A percentile compares a stretch with the other conserved stretches of the same genome.
phyloP scores from a whole-genome alignment of 1,140 invertebrate genomes.

The Stenopsyche tienmushanensis region DNA sequence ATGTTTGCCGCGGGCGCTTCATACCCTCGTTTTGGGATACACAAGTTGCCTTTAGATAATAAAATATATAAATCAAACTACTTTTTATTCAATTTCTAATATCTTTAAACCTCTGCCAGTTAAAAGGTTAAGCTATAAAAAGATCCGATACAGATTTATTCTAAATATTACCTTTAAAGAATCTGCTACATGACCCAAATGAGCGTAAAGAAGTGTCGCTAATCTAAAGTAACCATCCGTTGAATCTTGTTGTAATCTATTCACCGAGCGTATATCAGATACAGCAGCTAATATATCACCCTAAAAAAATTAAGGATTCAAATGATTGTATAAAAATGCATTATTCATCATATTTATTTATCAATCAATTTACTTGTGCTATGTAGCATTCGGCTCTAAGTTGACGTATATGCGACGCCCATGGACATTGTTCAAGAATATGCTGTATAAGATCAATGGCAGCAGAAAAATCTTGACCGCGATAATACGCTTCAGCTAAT shows the following conservation, averaged over 20 bases:
- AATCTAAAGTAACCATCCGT: conserved; percentile 86
- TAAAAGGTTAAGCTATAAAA: too few relatives aligned
- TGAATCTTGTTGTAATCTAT: conserved; percentile 88
- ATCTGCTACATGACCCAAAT: conserved; percentile 88
- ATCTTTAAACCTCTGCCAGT: too few relatives aligned
- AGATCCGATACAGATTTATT: too few relatives aligned
- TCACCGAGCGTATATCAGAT: conserved; percentile 85
- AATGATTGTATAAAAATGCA: background rate
- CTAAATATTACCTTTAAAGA: conserved; percentile 84
- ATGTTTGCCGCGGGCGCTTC: too few relatives aligned
- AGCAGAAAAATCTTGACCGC: conserved; percentile 65
- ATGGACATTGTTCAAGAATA: conserved; percentile 87
- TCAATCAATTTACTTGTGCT: conserved; percentile 54
- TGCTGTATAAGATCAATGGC: conserved; percentile 71
- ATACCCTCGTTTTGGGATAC: too few relatives aligned
- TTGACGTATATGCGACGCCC: conserved; percentile 82
- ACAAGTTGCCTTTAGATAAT: too few relatives aligned
- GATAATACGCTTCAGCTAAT: conserved; percentile 66
- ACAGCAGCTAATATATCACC: conserved; percentile 88
- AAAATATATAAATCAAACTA: too few relatives aligned
- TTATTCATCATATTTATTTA: background rate
- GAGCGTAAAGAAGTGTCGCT: conserved; percentile 76
- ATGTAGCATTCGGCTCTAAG: conserved; percentile 85
- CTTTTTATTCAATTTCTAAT: too few relatives aligned
- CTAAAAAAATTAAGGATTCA: conserved; percentile 45